phyloP scores from a whole-genome alignment of 2,797 vertebrate species.

The Pterois miles region DNA sequence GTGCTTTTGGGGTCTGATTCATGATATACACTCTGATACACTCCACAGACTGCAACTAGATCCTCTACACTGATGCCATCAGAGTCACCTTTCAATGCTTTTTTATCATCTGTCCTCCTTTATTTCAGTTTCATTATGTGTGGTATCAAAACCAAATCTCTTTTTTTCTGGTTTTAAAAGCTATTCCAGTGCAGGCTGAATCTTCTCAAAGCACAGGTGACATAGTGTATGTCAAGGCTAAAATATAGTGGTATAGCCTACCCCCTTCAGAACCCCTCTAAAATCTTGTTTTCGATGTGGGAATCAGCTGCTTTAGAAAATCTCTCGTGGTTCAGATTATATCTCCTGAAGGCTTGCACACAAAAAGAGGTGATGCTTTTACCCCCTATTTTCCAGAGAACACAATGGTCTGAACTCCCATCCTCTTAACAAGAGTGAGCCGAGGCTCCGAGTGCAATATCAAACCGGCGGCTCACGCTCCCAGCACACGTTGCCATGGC shows the following conservation, averaged over 20 bases:
- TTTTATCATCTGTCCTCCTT: neutral
- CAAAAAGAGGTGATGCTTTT: constrained; percentile 24
- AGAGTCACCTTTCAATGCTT: neutral
- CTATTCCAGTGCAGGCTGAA: neutral
- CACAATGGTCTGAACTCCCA: constrained; percentile 63
- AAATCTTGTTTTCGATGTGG: neutral
- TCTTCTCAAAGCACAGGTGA: constrained; percentile 6
- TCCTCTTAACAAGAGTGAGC: constrained; percentile 61
- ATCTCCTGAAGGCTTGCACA: constrained; percentile 43
- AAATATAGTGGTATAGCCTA: neutral
- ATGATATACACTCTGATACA: neutral
- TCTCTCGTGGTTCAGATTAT: constrained; percentile 36
- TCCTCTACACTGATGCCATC: neutral
- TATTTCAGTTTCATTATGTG: neutral
- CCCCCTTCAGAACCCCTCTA: neutral
- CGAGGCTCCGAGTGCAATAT: constrained; percentile 64
- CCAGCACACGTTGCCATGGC: constrained; percentile 77
- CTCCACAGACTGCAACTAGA: neutral
- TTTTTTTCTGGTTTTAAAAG: neutral
- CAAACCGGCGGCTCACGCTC: constrained; percentile 50
- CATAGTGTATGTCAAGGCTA: neutral
- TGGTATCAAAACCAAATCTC: neutral
- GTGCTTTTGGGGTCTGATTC: neutral
- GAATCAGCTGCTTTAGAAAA: constrained; percentile 44
- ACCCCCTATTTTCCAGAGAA: constrained; percentile 44